Evolutionary conservation across 2,113 vertebrate genomes (phyloP).

Genomic region (Murina feae): DNA sequence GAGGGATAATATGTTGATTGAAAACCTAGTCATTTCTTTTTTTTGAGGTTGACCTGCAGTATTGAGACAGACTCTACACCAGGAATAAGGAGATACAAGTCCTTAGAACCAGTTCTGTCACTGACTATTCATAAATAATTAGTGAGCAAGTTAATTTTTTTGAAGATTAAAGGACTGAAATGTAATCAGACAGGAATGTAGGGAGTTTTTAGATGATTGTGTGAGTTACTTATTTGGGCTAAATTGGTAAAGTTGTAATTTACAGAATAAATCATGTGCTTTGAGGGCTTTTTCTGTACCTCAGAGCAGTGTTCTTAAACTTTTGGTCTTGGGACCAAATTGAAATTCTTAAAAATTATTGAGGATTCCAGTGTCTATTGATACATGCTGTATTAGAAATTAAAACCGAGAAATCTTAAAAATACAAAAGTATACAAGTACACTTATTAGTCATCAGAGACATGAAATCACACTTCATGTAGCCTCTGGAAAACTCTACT

Average conservation of each 20-base stretch:
- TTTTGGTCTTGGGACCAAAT: not conserved
- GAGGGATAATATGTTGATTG: not conserved
- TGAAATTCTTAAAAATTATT: constrained; percentile 30
- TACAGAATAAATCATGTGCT: not conserved
- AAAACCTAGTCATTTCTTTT: not conserved
- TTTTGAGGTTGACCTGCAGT: constrained; percentile 1
- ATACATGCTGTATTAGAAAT: constrained; percentile 26
- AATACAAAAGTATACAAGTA: not conserved
- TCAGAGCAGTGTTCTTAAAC: not conserved
- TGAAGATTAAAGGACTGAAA: constrained; percentile 14
- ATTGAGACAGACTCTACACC: not conserved
- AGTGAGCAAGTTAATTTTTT: constrained; percentile 24
- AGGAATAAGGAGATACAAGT: not conserved
- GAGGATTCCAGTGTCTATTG: not conserved
- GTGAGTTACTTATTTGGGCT: constrained; percentile 1
- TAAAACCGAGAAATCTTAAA: constrained; percentile 27
- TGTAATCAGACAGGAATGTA: constrained; percentile 23
- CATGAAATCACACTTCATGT: not conserved
- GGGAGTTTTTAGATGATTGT: constrained; percentile 20
- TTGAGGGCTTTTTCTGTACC: not conserved
- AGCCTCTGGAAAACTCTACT: not conserved
- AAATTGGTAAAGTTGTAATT: constrained; percentile 4
- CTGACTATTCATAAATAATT: not conserved
- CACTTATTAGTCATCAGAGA: not conserved
- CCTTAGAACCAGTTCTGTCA: not conserved